These are phyloP conservation scores for Choloepus hoffmanni DNA, from an alignment of 2,113 vertebrate genomes.

Conservation along the genomic window DNA sequence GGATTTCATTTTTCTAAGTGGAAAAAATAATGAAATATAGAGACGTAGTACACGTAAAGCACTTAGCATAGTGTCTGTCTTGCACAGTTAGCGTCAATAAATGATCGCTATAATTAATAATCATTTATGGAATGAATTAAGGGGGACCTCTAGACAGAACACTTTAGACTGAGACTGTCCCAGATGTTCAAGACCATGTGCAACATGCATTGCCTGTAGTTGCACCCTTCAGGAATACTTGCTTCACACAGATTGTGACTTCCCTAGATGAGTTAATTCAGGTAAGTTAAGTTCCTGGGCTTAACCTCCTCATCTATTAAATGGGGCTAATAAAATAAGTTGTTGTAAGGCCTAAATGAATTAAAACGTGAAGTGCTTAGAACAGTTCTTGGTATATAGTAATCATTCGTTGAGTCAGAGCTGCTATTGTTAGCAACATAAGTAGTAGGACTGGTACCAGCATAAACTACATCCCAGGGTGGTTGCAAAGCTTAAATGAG, in stretches of 20 bases:
- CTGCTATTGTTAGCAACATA: background rate
- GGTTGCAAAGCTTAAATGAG: background rate
- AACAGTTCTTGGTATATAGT: background rate
- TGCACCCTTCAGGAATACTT: background rate
- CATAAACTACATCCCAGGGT: background rate
- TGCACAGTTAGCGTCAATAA: background rate
- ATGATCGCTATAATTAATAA: background rate
- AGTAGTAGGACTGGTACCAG: background rate
- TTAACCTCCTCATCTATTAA: background rate
- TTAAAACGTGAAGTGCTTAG: background rate
- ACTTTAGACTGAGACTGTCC: background rate
- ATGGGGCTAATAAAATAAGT: background rate
- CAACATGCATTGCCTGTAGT: background rate
- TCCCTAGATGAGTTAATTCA: background rate
- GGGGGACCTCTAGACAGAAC: background rate
- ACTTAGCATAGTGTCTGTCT: background rate
- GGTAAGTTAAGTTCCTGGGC: background rate
- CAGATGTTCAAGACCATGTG: background rate
- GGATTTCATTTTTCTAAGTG: background rate
- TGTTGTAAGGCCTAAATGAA: background rate
- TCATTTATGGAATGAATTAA: background rate
- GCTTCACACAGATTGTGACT: background rate
- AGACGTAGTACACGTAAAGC: rapidly evolving
- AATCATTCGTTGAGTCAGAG: background rate
- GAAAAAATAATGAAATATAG: background rate